Conservation (phyloP, 2,113 vertebrate genomes). For the Xiphorhynchus elegans region DNA sequence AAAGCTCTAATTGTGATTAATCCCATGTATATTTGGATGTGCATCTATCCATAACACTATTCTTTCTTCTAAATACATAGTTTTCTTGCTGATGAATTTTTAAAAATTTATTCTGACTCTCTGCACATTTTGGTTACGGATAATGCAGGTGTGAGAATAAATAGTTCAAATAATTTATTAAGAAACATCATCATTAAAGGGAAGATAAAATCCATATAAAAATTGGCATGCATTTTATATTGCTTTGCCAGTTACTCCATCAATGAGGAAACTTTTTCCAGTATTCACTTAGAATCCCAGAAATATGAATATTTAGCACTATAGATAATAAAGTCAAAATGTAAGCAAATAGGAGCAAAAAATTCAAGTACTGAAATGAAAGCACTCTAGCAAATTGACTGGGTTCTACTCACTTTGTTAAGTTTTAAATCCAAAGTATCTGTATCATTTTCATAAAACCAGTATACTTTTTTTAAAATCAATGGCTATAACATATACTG, state of each 20-base stretch:
- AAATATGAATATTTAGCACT: not conserved
- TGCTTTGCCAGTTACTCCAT: not conserved
- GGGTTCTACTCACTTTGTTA: not conserved
- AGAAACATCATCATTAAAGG: not conserved
- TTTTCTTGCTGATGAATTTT: not conserved
- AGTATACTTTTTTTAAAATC: not conserved
- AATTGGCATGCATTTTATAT: not conserved
- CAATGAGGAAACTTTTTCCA: not conserved
- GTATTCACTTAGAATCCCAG: not conserved
- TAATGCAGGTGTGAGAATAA: not conserved
- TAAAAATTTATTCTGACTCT: not conserved
- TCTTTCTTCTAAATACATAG: not conserved
- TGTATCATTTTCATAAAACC: not conserved
- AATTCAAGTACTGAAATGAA: not conserved
- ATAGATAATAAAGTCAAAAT: not conserved
- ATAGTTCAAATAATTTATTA: not conserved
- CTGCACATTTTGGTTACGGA: not conserved
- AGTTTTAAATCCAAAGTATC: not conserved
- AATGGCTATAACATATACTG: accelerated
- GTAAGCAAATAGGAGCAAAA: not conserved
- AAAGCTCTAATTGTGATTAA: not conserved
- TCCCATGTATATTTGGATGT: not conserved
- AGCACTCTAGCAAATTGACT: not conserved
- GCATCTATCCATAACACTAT: not conserved
- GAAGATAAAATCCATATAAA: not conserved